These are phyloP conservation scores for Schlechtendalia chinensis DNA, from an alignment of 1,140 invertebrate genomes.

Conservation along the genomic window DNA sequence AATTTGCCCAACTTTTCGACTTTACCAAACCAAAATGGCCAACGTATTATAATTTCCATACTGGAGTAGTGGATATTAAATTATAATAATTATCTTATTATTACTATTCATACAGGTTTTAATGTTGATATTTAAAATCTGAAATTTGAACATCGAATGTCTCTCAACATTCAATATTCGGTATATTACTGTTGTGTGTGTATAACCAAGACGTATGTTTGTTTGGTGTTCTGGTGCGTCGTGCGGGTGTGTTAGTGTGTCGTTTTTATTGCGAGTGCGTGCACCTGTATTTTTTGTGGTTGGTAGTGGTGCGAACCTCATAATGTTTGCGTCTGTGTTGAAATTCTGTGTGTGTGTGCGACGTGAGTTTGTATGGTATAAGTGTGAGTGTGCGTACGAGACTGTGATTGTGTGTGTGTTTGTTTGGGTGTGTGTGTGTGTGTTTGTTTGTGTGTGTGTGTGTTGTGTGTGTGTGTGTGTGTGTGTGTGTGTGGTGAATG, in stretches of 20 bases:
- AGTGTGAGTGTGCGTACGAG: background rate
- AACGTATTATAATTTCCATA: too few relatives aligned
- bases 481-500: background rate
- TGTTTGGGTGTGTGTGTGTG: constrained; percentile 11
- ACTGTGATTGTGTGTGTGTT: background rate
- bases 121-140: too few relatives aligned
- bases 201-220: background rate
- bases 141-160: too few relatives aligned
- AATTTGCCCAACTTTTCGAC: too few relatives aligned
- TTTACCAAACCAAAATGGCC: too few relatives aligned
- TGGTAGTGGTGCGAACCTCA: constrained; percentile 34
- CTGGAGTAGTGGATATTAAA: too few relatives aligned
- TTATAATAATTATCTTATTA: too few relatives aligned
- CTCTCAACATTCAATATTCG: too few relatives aligned
- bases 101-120: too few relatives aligned
- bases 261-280: constrained; percentile 38
- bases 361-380: background rate
- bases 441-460: background rate
- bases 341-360: background rate
- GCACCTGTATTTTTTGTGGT: constrained; percentile 10
- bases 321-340: constrained; percentile 8
- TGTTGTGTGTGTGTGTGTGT: background rate
- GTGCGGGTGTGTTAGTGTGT: background rate
- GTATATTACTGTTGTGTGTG: too few relatives aligned
- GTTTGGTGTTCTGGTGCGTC: too few relatives aligned